Evolutionary conservation across 2,797 vertebrate species (phyloP).

Genomic region (Heliangelus exortis): DNA sequence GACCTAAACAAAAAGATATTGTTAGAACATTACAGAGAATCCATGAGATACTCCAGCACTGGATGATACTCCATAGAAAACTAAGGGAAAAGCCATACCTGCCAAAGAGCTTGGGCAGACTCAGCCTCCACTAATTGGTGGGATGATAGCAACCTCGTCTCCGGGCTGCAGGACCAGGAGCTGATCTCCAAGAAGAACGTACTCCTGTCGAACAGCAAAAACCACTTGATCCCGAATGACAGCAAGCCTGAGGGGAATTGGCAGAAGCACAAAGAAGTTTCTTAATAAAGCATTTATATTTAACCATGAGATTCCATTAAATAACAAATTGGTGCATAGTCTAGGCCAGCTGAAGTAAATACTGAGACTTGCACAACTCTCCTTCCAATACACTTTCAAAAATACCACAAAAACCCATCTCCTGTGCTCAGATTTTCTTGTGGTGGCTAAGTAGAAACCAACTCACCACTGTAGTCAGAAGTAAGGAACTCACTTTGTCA

Average conservation of each 20-base stretch:
- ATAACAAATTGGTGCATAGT: neutral
- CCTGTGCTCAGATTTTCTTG: neutral
- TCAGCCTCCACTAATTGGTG: slow-evolving; percentile 93
- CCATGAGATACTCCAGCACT: neutral
- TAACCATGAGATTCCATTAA: slow-evolving; percentile 10
- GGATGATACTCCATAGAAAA: neutral
- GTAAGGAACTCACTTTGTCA: neutral
- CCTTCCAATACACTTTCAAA: neutral
- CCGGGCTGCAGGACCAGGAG: slow-evolving; percentile 82
- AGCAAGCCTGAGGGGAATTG: slow-evolving; percentile 73
- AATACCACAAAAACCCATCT: neutral
- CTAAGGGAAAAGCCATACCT: neutral
- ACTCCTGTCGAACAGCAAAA: slow-evolving; percentile 89
- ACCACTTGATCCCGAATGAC: slow-evolving; percentile 84
- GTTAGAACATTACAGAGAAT: neutral
- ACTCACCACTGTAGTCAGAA: neutral
- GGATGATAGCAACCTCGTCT: slow-evolving; percentile 94
- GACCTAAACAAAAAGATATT: neutral
- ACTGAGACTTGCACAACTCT: neutral
- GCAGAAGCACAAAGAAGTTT: slow-evolving; percentile 23
- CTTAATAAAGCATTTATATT: neutral
- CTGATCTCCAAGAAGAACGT: slow-evolving; percentile 88
- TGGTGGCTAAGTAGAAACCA: neutral
- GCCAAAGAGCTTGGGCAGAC: neutral
- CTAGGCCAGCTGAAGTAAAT: neutral